phyloP scores from a whole-genome alignment of 2,797 vertebrate species.

The Fistularia commersonii region DNA sequence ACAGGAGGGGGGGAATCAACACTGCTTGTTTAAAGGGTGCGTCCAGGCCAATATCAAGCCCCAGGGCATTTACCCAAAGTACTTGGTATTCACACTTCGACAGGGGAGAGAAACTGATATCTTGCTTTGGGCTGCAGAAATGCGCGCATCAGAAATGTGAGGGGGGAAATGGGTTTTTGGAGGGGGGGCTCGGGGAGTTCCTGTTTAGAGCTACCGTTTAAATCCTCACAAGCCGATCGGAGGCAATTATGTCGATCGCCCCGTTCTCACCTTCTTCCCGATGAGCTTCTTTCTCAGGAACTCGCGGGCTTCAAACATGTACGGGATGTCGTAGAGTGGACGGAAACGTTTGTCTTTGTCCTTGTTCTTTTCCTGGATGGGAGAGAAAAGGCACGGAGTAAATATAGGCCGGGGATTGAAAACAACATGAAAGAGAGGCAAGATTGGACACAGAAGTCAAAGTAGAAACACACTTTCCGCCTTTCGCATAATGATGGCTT shows the following conservation, averaged over 20 bases:
- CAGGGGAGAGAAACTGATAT: constrained; percentile 21
- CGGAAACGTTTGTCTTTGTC: constrained; percentile 98
- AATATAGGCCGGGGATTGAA: neutral
- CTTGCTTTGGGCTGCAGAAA: constrained; percentile 23
- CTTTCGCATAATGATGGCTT: too few species aligned
- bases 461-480: too few species aligned
- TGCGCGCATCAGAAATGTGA: constrained; percentile 9
- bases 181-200: constrained; percentile 1
- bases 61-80: constrained; percentile 36
- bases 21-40: constrained; percentile 62
- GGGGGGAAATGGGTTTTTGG: neutral
- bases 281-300: constrained; percentile 98
- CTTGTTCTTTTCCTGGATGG: constrained; percentile 80
- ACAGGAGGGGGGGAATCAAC: constrained; percentile 60
- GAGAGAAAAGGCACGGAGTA: neutral
- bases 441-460: too few species aligned
- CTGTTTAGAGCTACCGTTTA: constrained; percentile 20
- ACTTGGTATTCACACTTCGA: constrained; percentile 48
- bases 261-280: constrained; percentile 87
- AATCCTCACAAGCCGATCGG: constrained; percentile 28
- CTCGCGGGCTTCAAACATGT: constrained; percentile 98
- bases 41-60: constrained; percentile 41
- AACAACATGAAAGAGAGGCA: neutral
- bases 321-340: constrained; percentile 96
- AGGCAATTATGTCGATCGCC: constrained; percentile 15